Conservation (phyloP, 2,797 vertebrate species). For the Bradypus variegatus region DNA sequence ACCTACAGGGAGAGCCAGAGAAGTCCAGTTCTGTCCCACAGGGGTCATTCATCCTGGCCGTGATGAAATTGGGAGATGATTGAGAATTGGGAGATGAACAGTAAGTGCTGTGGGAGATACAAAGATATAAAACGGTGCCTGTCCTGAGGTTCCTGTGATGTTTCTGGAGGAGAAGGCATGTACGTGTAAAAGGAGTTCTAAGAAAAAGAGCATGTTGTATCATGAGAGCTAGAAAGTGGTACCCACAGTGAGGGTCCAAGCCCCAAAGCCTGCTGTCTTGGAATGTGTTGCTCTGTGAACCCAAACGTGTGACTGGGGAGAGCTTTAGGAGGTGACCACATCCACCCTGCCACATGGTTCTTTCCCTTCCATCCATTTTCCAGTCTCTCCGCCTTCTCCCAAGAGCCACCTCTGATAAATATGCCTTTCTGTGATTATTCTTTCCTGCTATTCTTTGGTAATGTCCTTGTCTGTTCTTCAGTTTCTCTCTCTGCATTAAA, state of each 20-base stretch:
- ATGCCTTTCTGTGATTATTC: not conserved
- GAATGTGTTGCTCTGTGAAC: rapidly evolving
- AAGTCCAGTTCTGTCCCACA: not conserved
- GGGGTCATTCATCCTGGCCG: not conserved
- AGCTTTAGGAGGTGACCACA: too few relatives aligned
- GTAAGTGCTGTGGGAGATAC: not conserved
- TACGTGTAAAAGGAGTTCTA: not conserved
- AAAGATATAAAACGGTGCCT: not conserved
- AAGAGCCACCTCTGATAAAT: not conserved
- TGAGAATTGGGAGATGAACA: not conserved
- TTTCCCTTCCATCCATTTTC: not conserved
- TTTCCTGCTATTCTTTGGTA: not conserved
- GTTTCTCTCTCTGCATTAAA: not conserved
- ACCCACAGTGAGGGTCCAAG: rapidly evolving
- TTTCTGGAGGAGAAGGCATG: not conserved
- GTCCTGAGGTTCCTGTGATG: not conserved
- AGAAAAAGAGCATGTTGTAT: not conserved
- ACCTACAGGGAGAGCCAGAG: too few relatives aligned
- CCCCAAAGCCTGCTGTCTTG: too few relatives aligned
- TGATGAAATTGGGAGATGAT: too few relatives aligned
- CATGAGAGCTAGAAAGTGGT: not conserved
- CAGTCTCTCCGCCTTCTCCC: not conserved
- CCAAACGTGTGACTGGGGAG: rapidly evolving
- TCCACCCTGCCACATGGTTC: not conserved
- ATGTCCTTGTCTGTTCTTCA: not conserved